Base-by-base conservation (phyloP, 2,113 vertebrate genomes). In the Odontesthes bonariensis region DNA sequence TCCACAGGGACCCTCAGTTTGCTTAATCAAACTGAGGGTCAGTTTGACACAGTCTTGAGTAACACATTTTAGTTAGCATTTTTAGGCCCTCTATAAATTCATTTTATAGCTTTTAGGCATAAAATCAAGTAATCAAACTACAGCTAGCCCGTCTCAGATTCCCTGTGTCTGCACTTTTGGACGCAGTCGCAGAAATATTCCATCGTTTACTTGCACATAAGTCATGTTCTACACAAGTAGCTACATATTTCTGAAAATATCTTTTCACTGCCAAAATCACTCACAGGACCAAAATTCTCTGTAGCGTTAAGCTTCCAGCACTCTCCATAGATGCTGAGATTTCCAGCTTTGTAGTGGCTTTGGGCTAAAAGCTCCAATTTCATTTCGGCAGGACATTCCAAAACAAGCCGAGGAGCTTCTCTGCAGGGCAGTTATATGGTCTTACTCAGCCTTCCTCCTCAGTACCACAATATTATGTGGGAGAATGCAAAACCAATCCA, bases 341-440 rank as follows among this genome's bases (percentile, higher is more conserved):
- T 62, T 80, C 61, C 54, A 64, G 42, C 70, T 79, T 64, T 71
- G 60, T 55, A 73, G 56, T 62, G 75, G 69, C 69, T 71, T 8
- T 9, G 20, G 61, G 72, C 62, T 66, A 69, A 73, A 46, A 72
- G 57, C 65, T 65, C 67, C 32, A 22, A 9, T 79, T 76, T 80
- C 46, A 59, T 61, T 78, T 71, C 32, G 51, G 72, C 46, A 23
- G 66, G 53, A 79, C 68, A 47, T 73, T 81, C 63, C 38, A 27
- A 23, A 38, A 40, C 22, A 63, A 73, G 49, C 32, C 1, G 42
- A 61, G 23, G 63, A 69, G 62, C 7, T 61, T 68, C 20, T 68
- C 61, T 42, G 58, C 49, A 8, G 79, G 52, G 32, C 38, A 62
- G 69, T 8, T 58, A 61, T 69, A 62, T 11, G 51, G 75, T 59